Base-by-base conservation (phyloP, 1,140 invertebrate species). In the Lerema accius region DNA sequence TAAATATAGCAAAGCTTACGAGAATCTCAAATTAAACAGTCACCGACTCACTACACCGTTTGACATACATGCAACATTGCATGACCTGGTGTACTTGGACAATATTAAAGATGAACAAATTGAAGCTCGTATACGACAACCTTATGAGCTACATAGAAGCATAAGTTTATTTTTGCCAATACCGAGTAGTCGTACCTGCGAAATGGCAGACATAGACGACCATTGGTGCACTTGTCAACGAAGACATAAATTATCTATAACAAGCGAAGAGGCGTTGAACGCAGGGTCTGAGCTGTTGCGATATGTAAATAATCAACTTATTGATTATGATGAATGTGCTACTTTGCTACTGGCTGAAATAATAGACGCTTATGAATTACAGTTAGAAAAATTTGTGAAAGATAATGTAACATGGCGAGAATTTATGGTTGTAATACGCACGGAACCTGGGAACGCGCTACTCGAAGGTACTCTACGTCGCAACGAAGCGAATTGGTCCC, bases 141-240 rank as follows among this genome's bases (percentile, higher is more conserved):
- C 49, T 6, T 78, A 80, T 49, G 17, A 59, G 13, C 23, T 42
- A 7, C 48, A 74, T 0, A 86, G 94, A 23, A 94, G 95, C 0
- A 95, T 96, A 4, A 97, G 96, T 78, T 91, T 96, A 46, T 96
- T 97, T 76, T 80, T 93, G 5, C 91, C 93, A 0, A 92, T 97
- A 45, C 93, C 95, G 0, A 79, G 83, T 10, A 92, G 92, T 23
- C 87, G 97, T 10, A 97, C 94, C 0, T 98, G 97, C 82, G 78
- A 91, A 26, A 84, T 92, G 48, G 96, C 96, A 0, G 92, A 91
- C 0, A 96, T 98, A 32, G 92, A 93, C 0, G 92, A 94, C 14
- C 94, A 97, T 73, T 97, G 95, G 94, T 98, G 96, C 80, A 95
- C 95, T 16, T 98, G 96, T 72, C 93, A 95, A 66, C 89, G 92